Conservation (phyloP, 1,140 invertebrate species). For the Drosophila pseudoobscura region DNA sequence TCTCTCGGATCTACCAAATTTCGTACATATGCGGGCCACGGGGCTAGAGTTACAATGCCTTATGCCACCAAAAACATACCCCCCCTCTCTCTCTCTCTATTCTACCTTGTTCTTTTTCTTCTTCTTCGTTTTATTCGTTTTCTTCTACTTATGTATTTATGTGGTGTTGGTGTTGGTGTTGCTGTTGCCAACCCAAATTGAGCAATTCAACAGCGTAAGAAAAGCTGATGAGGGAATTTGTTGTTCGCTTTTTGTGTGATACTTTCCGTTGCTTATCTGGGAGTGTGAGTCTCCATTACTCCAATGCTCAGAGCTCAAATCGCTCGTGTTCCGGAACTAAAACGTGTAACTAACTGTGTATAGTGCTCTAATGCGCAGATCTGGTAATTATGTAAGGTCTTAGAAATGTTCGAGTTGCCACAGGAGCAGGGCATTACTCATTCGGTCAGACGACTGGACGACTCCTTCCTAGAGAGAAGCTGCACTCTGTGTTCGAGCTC, state of each 20-base stretch:
- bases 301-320: neutral
- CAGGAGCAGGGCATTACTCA: no score
- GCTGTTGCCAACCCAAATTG: constrained; percentile 7
- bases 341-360: constrained; percentile 46
- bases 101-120: constrained; percentile 19
- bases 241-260: constrained; percentile 9
- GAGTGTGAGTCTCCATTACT: constrained; percentile 11
- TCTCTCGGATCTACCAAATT: constrained; percentile 13
- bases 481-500: no score
- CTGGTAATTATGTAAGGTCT: constrained; percentile 22
- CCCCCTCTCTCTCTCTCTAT: no score
- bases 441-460: no score
- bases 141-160: constrained; percentile 4
- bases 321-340: constrained; percentile 40
- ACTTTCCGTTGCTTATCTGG: neutral
- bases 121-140: neutral
- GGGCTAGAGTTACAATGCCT: constrained; percentile 40
- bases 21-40: constrained; percentile 42
- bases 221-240: constrained; percentile 2
- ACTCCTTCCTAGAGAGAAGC: no score
- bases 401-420: constrained; percentile 14
- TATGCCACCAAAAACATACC: constrained; percentile 11
- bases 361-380: constrained; percentile 10
- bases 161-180: neutral
- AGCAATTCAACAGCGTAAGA: neutral